These are phyloP conservation scores for Archaeoteleia sp. DNA, from an alignment of 2,888 invertebrate genomes.

Conservation along the genomic window DNA sequence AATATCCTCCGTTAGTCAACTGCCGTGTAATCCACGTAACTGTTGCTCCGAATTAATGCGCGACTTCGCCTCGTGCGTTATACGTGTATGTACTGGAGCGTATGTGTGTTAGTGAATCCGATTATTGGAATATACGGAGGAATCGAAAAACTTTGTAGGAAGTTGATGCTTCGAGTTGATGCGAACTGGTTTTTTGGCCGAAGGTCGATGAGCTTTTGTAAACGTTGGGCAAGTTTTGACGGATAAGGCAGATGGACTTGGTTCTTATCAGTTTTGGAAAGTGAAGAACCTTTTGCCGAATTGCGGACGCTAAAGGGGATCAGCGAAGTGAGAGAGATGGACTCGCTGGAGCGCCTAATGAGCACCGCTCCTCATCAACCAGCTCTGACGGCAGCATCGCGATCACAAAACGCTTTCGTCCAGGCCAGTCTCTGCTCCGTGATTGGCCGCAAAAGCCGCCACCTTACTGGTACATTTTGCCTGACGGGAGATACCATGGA, in stretches of 20 bases:
- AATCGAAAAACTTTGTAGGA: conserved; percentile 16
- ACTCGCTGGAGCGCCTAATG: conserved; percentile 89
- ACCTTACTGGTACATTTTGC: conserved; percentile 91
- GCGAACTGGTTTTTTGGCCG: too few relatives aligned
- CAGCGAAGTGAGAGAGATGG: conserved; percentile 77
- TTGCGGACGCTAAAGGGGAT: conserved; percentile 26
- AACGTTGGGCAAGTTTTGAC: too few relatives aligned
- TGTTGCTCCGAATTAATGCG: conserved; percentile 8
- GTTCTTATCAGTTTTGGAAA: too few relatives aligned
- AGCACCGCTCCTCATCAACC: conserved; percentile 82
- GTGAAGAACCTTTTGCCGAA: conserved; percentile 2
- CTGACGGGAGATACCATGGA: conserved; percentile 95
- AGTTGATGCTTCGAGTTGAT: too few relatives aligned
- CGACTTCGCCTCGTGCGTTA: neutral
- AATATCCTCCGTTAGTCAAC: neutral
- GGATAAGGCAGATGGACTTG: too few relatives aligned
- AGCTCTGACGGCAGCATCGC: conserved; percentile 79
- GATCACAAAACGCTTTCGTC: conserved; percentile 82
- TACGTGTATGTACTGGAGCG: neutral
- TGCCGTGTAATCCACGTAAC: conserved; percentile 7
- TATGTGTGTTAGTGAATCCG: conserved; percentile 12
- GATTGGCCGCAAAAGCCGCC: conserved; percentile 86
- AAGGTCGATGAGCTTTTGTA: too few relatives aligned
- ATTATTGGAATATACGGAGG: conserved; percentile 5
- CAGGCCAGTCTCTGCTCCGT: conserved; percentile 76